Evolutionary conservation across 2,888 invertebrate genomes (phyloP).

Genomic region (Monoplex corrugatus): DNA sequence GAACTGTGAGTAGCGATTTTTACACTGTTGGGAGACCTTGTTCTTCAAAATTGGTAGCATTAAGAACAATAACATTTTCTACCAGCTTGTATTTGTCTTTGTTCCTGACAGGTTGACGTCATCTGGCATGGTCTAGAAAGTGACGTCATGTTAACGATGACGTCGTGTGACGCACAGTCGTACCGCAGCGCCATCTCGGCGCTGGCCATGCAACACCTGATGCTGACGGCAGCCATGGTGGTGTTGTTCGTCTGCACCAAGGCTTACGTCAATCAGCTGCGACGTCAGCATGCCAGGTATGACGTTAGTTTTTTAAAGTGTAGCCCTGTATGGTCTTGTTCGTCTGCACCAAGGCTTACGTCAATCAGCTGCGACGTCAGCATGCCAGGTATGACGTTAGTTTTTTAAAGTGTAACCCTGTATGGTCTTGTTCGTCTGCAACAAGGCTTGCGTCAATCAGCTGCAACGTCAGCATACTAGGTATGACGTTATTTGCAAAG

Average conservation of each 20-base stretch:
- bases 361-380: constrained; percentile 62
- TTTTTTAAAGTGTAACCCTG: not conserved
- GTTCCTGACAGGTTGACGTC: not conserved
- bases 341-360: constrained; percentile 63
- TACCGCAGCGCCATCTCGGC: constrained; percentile 52
- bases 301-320: too few relatives aligned
- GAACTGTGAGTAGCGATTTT: too few relatives aligned
- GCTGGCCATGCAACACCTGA: constrained; percentile 58
- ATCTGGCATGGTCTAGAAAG: not conserved
- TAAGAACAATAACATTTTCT: not conserved
- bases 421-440: constrained; percentile 60
- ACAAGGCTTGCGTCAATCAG: constrained; percentile 65
- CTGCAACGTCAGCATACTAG: constrained; percentile 60
- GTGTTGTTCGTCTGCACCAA: constrained; percentile 65
- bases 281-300: constrained; percentile 60
- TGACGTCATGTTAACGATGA: constrained; percentile 50
- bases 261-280: constrained; percentile 63
- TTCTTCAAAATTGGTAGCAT: too few relatives aligned
- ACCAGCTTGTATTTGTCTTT: not conserved
- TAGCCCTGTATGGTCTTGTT: constrained; percentile 59
- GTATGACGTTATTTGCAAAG: constrained; percentile 35
- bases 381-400: constrained; percentile 52
- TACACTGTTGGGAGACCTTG: too few relatives aligned
- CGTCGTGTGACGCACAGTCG: constrained; percentile 54
- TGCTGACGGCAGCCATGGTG: constrained; percentile 64